Evolutionary conservation across 2,888 invertebrate genomes (phyloP).

Genomic region (Trichogramma dendrolimi): DNA sequence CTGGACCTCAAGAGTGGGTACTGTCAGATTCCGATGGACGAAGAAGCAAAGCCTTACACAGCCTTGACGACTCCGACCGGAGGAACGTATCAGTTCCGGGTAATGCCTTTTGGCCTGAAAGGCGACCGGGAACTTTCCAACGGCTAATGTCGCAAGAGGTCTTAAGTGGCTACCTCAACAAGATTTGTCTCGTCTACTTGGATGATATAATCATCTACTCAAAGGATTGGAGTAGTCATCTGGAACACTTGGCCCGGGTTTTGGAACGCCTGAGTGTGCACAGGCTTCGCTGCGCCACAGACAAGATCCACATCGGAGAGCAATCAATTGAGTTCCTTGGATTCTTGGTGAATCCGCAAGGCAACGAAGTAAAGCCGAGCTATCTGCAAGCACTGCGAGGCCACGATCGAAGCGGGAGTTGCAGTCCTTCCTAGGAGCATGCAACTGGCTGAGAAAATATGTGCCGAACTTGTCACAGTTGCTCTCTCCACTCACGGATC

Average conservation of each 20-base stretch:
- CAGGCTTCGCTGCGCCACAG: constrained; percentile 15
- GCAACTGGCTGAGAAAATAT: constrained; percentile 24
- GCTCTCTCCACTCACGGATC: constrained; percentile 7
- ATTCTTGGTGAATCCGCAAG: constrained; percentile 5
- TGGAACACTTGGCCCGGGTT: constrained; percentile 27
- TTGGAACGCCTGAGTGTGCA: constrained; percentile 28
- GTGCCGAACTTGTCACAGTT: constrained; percentile 13
- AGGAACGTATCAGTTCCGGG: constrained; percentile 35
- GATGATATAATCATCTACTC: constrained; percentile 37
- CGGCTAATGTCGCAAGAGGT: constrained; percentile 36
- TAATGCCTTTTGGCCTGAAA: constrained; percentile 38
- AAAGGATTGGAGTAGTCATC: constrained; percentile 25
- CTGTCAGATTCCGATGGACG: constrained; percentile 37
- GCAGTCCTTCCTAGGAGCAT: constrained; percentile 10
- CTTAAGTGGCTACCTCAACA: constrained; percentile 27
- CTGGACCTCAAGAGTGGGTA: no score
- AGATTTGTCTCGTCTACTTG: constrained; percentile 34
- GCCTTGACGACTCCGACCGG: constrained; percentile 37
- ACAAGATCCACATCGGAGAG: constrained; percentile 26
- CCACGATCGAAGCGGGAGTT: neutral
- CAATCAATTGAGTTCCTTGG: constrained; percentile 18
- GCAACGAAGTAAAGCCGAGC: constrained; percentile 10
- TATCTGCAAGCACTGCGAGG: neutral
- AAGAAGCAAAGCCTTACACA: constrained; percentile 29
- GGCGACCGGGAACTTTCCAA: constrained; percentile 37